Conservation (phyloP, 2,888 invertebrate species). For the Yponomeuta cagnagella region DNA sequence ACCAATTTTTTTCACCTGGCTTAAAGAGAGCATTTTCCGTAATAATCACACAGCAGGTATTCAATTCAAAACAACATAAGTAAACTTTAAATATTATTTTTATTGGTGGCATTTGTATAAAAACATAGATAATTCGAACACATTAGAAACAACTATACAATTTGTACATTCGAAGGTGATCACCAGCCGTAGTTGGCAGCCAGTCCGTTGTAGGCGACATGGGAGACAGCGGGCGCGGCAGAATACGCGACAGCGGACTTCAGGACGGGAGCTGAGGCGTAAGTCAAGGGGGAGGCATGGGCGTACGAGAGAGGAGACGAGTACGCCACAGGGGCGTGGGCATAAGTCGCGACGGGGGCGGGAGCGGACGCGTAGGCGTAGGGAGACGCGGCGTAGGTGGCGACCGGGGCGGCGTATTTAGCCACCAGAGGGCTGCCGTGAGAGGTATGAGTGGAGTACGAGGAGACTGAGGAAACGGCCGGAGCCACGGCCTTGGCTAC, state of each 20-base stretch:
- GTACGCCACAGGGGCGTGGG: conserved; percentile 25
- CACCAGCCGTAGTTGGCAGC: conserved; percentile 79
- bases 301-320: conserved; percentile 29
- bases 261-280: conserved; percentile 46
- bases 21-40: too few species aligned
- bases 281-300: conserved; percentile 36
- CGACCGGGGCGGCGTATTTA: conserved; percentile 31
- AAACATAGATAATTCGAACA: conserved; percentile 50
- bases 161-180: conserved; percentile 35
- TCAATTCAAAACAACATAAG: background rate
- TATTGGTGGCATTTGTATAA: conserved; percentile 50
- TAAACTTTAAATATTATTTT: conserved; percentile 29
- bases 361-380: conserved; percentile 41
- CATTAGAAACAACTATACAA: conserved; percentile 42
- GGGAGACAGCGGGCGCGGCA: conserved; percentile 77
- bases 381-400: conserved; percentile 39
- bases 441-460: conserved; percentile 31
- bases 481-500: conserved; percentile 42
- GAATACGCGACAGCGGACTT: conserved; percentile 68
- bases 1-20: too few species aligned
- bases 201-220: conserved; percentile 79
- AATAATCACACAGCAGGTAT: background rate
- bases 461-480: conserved; percentile 36
- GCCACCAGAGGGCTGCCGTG: conserved; percentile 29
- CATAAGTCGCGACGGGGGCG: conserved; percentile 19